These are phyloP conservation scores for Acrossocheilus fasciatus DNA, from an alignment of 2,797 vertebrate genomes.

Conservation along the genomic window DNA sequence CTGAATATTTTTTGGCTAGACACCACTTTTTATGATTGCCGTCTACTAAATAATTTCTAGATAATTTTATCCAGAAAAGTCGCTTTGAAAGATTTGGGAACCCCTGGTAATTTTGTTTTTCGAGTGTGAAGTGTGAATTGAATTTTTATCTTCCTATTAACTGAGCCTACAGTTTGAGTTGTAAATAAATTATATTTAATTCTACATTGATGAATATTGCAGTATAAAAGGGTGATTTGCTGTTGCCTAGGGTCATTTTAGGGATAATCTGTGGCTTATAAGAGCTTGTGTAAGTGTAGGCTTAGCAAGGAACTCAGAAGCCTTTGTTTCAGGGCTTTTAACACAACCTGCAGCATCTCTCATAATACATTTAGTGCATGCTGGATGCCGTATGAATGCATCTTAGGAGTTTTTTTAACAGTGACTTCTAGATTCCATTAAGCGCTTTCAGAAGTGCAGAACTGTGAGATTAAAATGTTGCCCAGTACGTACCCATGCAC, in stretches of 20 bases:
- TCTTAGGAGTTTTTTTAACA: background rate
- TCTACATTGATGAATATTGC: conserved; percentile 1
- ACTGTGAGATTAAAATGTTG: conserved; percentile 29
- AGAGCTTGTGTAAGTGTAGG: conserved; percentile 22
- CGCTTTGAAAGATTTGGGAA: background rate
- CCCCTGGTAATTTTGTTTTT: background rate
- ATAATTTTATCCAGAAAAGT: background rate
- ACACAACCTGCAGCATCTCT: conserved; percentile 40
- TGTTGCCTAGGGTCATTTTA: conserved; percentile 7
- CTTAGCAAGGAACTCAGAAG: conserved; percentile 36
- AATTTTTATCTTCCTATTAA: conserved; percentile 20
- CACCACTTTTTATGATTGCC: background rate
- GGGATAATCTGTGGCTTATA: conserved; percentile 9
- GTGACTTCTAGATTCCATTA: conserved; percentile 21
- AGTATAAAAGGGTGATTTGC: conserved; percentile 6
- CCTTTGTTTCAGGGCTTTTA: conserved; percentile 35
- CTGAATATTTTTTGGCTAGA: background rate
- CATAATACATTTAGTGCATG: conserved; percentile 33
- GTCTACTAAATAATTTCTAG: background rate
- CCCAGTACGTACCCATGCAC: background rate
- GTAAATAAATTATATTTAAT: conserved; percentile 26
- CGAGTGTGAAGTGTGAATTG: conserved; percentile 9
- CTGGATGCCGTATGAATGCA: conserved; percentile 9
- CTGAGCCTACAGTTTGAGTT: conserved; percentile 44
- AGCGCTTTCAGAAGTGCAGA: conserved; percentile 45